phyloP scores from a whole-genome alignment of 2,888 invertebrate genomes.

The Noctuana brunneofusca region DNA sequence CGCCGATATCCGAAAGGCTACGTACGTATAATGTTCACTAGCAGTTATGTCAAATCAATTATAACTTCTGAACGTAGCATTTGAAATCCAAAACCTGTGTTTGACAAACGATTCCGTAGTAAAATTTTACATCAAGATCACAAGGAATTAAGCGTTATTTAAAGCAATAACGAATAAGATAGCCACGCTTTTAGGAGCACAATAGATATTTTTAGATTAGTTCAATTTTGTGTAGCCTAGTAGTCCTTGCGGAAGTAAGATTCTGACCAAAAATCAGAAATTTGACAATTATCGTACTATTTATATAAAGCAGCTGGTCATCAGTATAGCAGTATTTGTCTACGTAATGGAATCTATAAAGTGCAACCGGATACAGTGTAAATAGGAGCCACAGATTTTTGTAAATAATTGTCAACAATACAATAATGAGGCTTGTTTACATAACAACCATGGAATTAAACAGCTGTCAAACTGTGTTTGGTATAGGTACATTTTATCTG shows the following conservation, averaged over 20 bases:
- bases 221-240: too few relatives aligned
- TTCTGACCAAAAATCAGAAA: neutral
- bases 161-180: too few relatives aligned
- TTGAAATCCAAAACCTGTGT: too few relatives aligned
- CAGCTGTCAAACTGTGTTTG: conserved; percentile 21
- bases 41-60: too few relatives aligned
- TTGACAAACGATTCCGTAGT: too few relatives aligned
- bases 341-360: conserved; percentile 40
- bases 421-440: conserved; percentile 23
- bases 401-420: conserved; percentile 23
- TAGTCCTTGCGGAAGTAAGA: neutral
- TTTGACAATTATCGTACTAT: neutral
- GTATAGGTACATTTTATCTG: conserved; percentile 14
- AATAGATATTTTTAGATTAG: too few relatives aligned
- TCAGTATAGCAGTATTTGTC: conserved; percentile 41
- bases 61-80: too few relatives aligned
- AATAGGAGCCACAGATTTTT: conserved; percentile 25
- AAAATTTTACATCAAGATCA: too few relatives aligned
- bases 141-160: too few relatives aligned
- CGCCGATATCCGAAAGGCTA: too few relatives aligned
- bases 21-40: too few relatives aligned
- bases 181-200: too few relatives aligned
- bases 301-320: conserved; percentile 32
- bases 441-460: conserved; percentile 14
- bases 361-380: conserved; percentile 32